Base-by-base conservation (phyloP, 2,113 vertebrate species). In the Cebidichthys violaceus region DNA sequence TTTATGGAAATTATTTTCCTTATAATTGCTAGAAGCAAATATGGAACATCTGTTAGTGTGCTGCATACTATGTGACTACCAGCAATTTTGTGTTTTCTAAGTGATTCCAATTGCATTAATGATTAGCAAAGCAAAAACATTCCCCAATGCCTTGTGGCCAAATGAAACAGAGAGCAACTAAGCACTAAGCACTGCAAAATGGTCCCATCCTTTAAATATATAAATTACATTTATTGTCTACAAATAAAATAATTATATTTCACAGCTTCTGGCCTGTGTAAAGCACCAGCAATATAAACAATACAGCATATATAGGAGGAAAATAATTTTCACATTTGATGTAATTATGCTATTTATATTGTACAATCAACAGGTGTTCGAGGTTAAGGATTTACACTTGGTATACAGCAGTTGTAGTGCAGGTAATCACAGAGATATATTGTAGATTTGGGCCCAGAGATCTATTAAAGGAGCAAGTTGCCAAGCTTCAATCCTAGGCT, bases 141-240 rank as follows among this genome's bases (percentile, higher is more conserved):
- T 81, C 71, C 67, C 64, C n/a, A 27, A 35, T 39, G 60, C 62
- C 59, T 75, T 3, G 4, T 18, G 55, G 54, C 2, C 81, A 70
- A 59, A 85, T 77, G 62, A 77, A 85, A 79, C 18, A 52, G 18
- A 64, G 24, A 68, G 54, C 47, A 31, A 70, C 41, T 67, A 75
- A 69, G 27, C 37, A 67, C 45, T 73, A 69, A 72, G 39, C 31
- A 11, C 29, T 43, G 59, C 69, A 68, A 79, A 87, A 64, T 10
- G 2, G 39, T 45, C 33, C 18, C 6, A 57, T 70, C n/a, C 60
- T 86, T 84, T 88, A 39, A 87, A 75, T n/a, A 88, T 84, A 70
- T 61, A 77, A 85, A 78, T 86, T 43, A 2, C 31, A 70, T 80
- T 54, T 59, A 72, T 70, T 70, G 65, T 87, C 57, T 75, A 33